Evolutionary conservation across 2,113 vertebrate species (phyloP), one percentile per base, ranked within the genome.

Genomic region (Thunnus maccoyii): DNA sequence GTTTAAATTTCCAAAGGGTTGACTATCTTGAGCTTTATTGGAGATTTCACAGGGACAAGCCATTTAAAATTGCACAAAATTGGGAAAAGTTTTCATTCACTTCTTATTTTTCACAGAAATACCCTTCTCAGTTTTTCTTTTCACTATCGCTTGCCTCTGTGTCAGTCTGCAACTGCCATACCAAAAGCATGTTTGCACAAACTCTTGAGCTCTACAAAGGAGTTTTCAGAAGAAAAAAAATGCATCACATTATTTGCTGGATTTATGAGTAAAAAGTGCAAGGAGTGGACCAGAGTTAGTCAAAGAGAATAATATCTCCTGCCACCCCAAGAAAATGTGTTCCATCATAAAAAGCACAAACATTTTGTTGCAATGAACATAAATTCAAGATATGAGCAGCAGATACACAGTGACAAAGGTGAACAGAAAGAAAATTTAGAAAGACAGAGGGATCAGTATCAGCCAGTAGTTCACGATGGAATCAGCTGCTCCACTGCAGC

Each of bases 221-320:
- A 13, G 15, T 7, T 48, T 17, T 54, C 17, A 15, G 36, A 41
- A 62, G 50, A 20, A 14, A 50, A 46, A 27, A 52, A 22, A 22
- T 22, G 22, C 22, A 22, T 22, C 22, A 22, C 22, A 22, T 22
- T 22, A 17, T 22, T 12, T 61, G 15, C 2, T 36, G 13, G 50
- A 58, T 66, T 58, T 36, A 46, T 52, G 30, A 58, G 51, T 15
- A 51, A 16, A 75, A 27, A 17, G 4, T 32, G 10, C 3, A 22
- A 32, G 25, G 4, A 2, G 18, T 16, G 18, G 18, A 60, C 8
- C n/a, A 62, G 22, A 32, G 14, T 20, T 16, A 9, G 1, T 84
- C 47, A 55, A 41, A 41, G 22, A 55, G 25, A 74, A 12, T 52
- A 16, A 74, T 48, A 5, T 18, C 14, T 76, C 61, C 56, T 69